Percentiles rank a stretch among this genome's conserved stretches.
Evolutionary conservation across 2,113 vertebrate genomes (phyloP).

Genomic region (Erythrocercus mccallii): DNA sequence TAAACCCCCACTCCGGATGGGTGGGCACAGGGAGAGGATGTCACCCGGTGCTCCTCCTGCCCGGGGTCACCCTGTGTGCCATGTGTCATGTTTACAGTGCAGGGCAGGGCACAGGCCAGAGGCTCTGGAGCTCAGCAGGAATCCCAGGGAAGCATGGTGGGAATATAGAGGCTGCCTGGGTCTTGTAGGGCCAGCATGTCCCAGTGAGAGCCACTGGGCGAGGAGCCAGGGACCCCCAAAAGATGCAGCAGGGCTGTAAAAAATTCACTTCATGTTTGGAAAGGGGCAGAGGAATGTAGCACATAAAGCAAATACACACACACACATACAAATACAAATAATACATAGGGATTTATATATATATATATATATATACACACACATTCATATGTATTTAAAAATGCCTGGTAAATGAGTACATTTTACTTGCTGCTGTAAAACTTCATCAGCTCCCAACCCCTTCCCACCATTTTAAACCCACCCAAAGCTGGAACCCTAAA

Average conservation of each 20-base stretch:
- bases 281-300: neutral
- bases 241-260: neutral
- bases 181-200: neutral
- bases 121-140: neutral
- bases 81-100: neutral
- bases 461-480: neutral
- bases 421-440: neutral
- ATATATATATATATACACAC: too few species aligned
- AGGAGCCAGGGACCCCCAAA: neutral
- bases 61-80: neutral
- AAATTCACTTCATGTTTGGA: neutral
- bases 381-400: fast-evolving
- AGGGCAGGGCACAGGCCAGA: fast-evolving
- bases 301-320: neutral
- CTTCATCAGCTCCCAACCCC: neutral
- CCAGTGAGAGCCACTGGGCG: neutral
- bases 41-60: fast-evolving
- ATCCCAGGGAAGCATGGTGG: fast-evolving
- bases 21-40: neutral
- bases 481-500: neutral
- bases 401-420: neutral
- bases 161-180: neutral
- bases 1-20: neutral
- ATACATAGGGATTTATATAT: too few species aligned
- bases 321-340: neutral